Base-by-base conservation (phyloP, 2,888 invertebrate species). In the Cephus pygmeus region DNA sequence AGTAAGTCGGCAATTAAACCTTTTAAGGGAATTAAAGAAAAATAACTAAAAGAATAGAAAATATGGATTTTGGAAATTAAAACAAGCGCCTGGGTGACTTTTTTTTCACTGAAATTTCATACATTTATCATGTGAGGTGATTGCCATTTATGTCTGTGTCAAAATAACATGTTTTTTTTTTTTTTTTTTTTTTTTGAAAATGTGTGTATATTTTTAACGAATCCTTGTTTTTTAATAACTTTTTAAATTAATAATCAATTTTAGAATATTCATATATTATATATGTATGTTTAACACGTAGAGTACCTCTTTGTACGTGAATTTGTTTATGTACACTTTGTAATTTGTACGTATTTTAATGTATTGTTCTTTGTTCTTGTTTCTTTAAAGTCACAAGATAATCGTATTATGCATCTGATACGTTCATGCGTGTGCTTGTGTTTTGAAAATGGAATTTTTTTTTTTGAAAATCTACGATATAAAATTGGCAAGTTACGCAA, bases 1-100 rank as follows among this genome's bases (percentile, higher is more conserved):
- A 90, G 91, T 91, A 91, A 91, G 91, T 91, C 91, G 91, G 90
- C 87, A 89, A 89, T 84, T 81, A 81, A 87, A 88, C 87, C 83
- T 88, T 86, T 87, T 88, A 84, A 86, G 89, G 88, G 87, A 34
- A 74, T 3, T 6, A 23, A 56, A 23, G 23, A 23, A 2, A 56
- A 23, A 15, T 6, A 15, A 56, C 4, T 23, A 56, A 56, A 23
- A 56, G 9, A 56, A 56, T 23, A 56, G 40, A 23, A 56, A 56
- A 56, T 56, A 23, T 56, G 40, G 40, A 56, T 56, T 56, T 56
- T 56, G 40, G 23, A 15, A 56, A 56, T 56, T 56, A 56, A 23
- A 23, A 56, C 40, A 23, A 56, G 40, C 23, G 23, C 23, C 40
- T 56, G 40, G 40, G 23, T 56, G 40, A 23, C 40, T 56, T 23